Conservation (phyloP, 2,113 vertebrate species). For the Serinus canaria region DNA sequence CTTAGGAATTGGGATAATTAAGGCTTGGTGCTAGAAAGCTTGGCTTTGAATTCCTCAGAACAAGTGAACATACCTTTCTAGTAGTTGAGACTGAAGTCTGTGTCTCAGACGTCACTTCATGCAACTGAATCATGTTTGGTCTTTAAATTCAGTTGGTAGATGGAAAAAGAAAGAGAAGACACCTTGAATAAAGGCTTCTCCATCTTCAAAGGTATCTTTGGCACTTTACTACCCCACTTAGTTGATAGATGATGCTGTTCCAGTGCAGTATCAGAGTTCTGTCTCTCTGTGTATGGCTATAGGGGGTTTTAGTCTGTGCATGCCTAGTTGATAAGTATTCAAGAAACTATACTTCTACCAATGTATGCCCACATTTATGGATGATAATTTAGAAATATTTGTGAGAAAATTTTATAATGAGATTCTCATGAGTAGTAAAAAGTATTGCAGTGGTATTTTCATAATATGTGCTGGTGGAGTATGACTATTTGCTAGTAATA, state of each 20-base stretch:
- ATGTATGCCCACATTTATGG: neutral
- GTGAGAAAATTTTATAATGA: neutral
- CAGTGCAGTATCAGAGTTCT: neutral
- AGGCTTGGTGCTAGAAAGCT: neutral
- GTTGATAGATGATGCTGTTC: neutral
- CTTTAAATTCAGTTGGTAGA: neutral
- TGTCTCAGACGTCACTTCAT: neutral
- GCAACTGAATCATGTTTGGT: neutral
- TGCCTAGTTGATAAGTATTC: neutral
- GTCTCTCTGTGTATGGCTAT: neutral
- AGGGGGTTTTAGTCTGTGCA: neutral
- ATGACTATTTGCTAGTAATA: conserved; percentile 9
- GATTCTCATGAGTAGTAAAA: neutral
- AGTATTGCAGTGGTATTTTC: neutral
- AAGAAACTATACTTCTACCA: neutral
- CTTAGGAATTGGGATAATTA: neutral
- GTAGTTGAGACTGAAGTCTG: neutral
- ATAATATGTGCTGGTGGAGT: neutral
- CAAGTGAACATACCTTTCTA: neutral
- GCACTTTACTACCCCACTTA: neutral
- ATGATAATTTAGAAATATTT: neutral
- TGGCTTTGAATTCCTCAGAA: neutral
- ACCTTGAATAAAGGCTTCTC: neutral
- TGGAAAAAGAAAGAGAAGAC: neutral
- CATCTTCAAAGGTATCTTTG: neutral